These are phyloP conservation scores for Melanotaenia pygmaea DNA, from an alignment of 2,797 vertebrate genomes.

Conservation along the genomic window DNA sequence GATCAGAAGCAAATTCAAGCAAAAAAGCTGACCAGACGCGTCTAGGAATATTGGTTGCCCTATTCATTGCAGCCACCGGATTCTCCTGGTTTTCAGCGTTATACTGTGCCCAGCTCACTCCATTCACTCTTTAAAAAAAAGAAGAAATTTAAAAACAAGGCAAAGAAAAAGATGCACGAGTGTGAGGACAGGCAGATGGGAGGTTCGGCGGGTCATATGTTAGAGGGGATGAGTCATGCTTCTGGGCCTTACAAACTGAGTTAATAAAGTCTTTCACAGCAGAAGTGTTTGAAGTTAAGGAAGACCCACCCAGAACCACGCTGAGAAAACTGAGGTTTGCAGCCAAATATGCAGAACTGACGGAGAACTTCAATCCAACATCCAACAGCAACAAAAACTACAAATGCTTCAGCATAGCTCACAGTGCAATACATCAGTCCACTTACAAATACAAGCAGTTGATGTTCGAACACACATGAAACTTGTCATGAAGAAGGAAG, in stretches of 20 bases:
- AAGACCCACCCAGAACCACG: constrained; percentile 59
- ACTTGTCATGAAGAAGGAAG: neutral
- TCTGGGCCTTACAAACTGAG: constrained; percentile 30
- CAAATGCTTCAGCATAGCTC: neutral
- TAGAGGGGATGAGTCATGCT: constrained; percentile 58
- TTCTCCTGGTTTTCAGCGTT: too few relatives aligned
- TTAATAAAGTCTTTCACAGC: constrained; percentile 63
- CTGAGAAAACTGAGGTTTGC: constrained; percentile 12
- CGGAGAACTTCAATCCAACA: constrained; percentile 5
- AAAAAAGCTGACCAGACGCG: constrained; percentile 14
- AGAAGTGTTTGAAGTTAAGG: constrained; percentile 61
- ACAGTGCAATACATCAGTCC: too few relatives aligned
- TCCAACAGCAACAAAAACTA: neutral
- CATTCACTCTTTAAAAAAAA: constrained; percentile 4
- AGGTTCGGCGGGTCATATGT: constrained; percentile 36
- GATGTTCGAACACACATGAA: neutral
- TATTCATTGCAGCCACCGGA: too few relatives aligned
- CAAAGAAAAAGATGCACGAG: neutral
- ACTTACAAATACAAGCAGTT: neutral
- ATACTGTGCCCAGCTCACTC: too few relatives aligned
- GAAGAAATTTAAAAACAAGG: constrained; percentile 3
- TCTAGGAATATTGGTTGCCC: neutral
- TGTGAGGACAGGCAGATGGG: neutral
- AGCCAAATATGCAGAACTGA: constrained; percentile 28
- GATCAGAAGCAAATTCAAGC: constrained; percentile 19